phyloP scores from a whole-genome alignment of 1,140 invertebrate species.

The Drosophila novamexicana region DNA sequence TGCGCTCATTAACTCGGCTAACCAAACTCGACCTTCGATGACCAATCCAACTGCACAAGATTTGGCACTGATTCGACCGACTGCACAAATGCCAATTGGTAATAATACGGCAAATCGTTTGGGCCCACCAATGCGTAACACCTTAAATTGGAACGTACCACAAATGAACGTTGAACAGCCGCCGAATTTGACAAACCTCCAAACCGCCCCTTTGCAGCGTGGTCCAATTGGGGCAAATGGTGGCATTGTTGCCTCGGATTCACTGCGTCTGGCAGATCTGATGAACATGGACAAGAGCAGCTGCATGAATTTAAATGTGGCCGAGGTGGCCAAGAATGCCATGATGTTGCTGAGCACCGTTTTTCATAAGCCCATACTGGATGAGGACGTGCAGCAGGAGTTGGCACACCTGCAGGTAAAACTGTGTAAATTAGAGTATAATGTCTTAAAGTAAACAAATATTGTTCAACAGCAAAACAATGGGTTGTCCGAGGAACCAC shows the following conservation, averaged over 20 bases:
- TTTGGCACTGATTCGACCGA: background rate
- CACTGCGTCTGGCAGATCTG: slow-evolving; percentile 24
- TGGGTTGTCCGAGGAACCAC: background rate
- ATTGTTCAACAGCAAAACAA: slow-evolving; percentile 1
- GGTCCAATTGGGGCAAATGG: background rate
- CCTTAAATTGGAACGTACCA: background rate
- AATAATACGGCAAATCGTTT: background rate
- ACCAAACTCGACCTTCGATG: slow-evolving; percentile 2
- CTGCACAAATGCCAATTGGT: background rate
- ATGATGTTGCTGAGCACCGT: slow-evolving; percentile 48
- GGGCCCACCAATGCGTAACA: background rate
- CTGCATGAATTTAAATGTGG: slow-evolving; percentile 5
- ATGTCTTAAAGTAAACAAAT: too few relatives aligned
- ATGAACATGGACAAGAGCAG: slow-evolving; percentile 17
- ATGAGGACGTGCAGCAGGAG: slow-evolving; percentile 52
- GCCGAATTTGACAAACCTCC: background rate
- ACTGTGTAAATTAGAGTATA: background rate
- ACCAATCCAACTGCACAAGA: background rate
- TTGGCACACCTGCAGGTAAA: slow-evolving; percentile 52
- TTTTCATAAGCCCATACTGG: slow-evolving; percentile 44
- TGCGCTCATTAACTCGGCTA: slow-evolving; percentile 12
- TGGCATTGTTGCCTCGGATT: slow-evolving; percentile 4
- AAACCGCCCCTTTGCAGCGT: slow-evolving; percentile 3
- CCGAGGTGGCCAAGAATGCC: slow-evolving; percentile 53
- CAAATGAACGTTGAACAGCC: background rate